phyloP scores from a whole-genome alignment of 2,797 vertebrate genomes.

The Rhinogobio ventralis region DNA sequence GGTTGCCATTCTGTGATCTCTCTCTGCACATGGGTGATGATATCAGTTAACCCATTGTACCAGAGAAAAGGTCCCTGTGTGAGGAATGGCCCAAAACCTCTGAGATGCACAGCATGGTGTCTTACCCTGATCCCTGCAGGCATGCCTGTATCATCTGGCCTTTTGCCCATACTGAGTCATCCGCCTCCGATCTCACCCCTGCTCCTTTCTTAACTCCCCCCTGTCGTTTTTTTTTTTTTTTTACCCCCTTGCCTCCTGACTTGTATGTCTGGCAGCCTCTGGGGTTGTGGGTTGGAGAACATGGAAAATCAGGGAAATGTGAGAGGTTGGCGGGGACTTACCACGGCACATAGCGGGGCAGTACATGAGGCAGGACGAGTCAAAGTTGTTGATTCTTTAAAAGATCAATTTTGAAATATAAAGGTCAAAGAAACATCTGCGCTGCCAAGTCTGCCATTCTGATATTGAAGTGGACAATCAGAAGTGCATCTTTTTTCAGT shows the following conservation, averaged over 20 bases:
- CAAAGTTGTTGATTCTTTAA: constrained; percentile 25
- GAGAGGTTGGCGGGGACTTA: constrained; percentile 64
- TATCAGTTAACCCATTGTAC: constrained; percentile 72
- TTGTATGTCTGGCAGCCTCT: not conserved
- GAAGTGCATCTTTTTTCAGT: not conserved
- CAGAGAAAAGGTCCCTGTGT: constrained; percentile 75
- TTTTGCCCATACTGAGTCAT: constrained; percentile 65
- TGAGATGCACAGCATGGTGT: constrained; percentile 72
- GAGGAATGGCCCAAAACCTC: constrained; percentile 71
- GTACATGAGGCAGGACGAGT: not conserved
- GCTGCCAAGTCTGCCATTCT: constrained; percentile 14
- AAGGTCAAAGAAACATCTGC: constrained; percentile 50
- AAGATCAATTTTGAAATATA: constrained; percentile 34
- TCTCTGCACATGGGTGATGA: constrained; percentile 12
- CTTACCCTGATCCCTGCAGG: constrained; percentile 62
- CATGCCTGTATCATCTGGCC: constrained; percentile 68
- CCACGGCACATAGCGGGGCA: constrained; percentile 16
- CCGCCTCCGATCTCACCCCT: constrained; percentile 41
- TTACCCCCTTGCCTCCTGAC: constrained; percentile 38
- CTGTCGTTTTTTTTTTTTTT: constrained; percentile 2
- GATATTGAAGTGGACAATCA: not conserved
- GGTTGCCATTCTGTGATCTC: not conserved
- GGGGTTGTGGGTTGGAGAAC: constrained; percentile 44
- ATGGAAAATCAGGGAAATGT: constrained; percentile 65
- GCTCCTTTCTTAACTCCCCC: constrained; percentile 41